These are phyloP conservation scores for Pterocles burchelli DNA, from an alignment of 2,113 vertebrate genomes.

Conservation along the genomic window DNA sequence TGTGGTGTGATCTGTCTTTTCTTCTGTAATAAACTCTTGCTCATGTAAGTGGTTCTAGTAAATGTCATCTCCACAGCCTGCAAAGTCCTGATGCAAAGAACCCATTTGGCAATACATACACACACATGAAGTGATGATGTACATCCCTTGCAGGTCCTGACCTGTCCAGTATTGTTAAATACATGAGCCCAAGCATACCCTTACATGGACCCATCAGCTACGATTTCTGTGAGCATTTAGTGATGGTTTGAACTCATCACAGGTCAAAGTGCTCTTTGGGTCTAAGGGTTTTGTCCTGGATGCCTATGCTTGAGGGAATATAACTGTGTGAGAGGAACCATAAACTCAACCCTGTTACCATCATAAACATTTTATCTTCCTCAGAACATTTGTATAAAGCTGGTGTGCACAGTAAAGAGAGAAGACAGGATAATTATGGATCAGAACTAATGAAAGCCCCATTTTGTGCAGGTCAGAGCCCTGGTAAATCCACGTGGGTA, in stretches of 20 bases:
- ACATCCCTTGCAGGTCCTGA: neutral
- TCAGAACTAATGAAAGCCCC: neutral
- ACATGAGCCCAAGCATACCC: neutral
- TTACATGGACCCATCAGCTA: neutral
- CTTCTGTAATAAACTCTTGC: conserved; percentile 23
- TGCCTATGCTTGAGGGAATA: neutral
- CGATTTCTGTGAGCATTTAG: neutral
- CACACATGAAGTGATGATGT: neutral
- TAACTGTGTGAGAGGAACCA: neutral
- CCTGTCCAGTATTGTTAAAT: neutral
- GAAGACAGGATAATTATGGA: neutral
- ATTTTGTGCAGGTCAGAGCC: neutral
- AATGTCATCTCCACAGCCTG: conserved; percentile 19
- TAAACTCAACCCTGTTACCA: neutral
- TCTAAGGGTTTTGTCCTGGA: neutral
- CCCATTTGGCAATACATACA: conserved; percentile 11
- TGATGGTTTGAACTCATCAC: neutral
- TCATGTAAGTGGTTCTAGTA: conserved; percentile 47
- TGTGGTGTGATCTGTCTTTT: neutral
- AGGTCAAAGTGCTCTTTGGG: neutral
- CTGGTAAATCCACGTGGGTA: neutral
- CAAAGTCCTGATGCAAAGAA: neutral
- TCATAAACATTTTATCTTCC: conserved; percentile 3
- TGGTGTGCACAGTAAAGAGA: neutral
- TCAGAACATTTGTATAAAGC: neutral